A percentile compares a stretch with the other conserved stretches of the same genome.
Conservation (phyloP, 2,888 invertebrate genomes). For the Drosophila koepferae region DNA sequence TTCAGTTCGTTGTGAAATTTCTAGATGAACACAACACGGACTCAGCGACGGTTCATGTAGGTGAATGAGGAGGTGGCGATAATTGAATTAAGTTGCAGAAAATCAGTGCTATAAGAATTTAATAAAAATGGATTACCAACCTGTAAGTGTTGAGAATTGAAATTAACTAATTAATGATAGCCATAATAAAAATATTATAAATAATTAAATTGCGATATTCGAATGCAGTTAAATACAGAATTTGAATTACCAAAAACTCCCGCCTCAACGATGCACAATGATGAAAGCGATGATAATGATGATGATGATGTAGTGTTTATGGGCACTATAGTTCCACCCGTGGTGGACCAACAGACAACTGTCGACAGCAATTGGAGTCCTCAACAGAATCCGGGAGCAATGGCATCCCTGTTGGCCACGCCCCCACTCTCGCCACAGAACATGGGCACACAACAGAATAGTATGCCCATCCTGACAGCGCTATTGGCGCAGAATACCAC, state of each 20-base stretch:
- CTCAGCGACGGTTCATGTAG: neutral
- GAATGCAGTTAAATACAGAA: neutral
- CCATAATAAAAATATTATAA: neutral
- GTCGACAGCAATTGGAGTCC: neutral
- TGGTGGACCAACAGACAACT: too few relatives aligned
- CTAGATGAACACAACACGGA: neutral
- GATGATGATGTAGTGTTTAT: constrained; percentile 23
- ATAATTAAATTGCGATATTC: neutral
- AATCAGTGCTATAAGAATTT: neutral
- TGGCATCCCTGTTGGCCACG: constrained; percentile 35
- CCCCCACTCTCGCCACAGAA: constrained; percentile 52
- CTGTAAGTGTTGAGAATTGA: constrained; percentile 18
- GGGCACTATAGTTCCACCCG: neutral
- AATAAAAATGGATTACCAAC: constrained; percentile 21
- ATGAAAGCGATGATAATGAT: constrained; percentile 5
- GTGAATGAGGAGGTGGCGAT: neutral
- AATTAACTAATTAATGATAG: too few relatives aligned
- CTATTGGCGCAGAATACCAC: constrained; percentile 8
- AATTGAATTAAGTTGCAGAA: neutral
- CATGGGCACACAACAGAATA: neutral
- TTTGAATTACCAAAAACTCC: constrained; percentile 21
- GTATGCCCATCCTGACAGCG: constrained; percentile 45
- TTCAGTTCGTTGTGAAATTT: constrained; percentile 34
- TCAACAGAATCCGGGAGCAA: neutral
- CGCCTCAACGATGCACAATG: neutral